These are phyloP conservation scores for Sycophila texana DNA, from an alignment of 2,888 invertebrate species.

Conservation along the genomic window DNA sequence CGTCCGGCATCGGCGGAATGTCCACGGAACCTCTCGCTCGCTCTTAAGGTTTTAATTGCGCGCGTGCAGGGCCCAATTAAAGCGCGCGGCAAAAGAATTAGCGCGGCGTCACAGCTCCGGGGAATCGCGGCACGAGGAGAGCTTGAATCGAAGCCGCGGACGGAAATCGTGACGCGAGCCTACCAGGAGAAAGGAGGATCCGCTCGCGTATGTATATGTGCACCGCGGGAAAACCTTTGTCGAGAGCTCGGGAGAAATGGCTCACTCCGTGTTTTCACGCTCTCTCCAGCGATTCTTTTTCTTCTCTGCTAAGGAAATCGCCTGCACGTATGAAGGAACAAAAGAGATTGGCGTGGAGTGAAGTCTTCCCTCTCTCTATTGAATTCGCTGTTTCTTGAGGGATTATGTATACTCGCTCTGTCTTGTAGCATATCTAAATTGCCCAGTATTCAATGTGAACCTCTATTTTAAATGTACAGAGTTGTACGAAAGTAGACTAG, in stretches of 20 bases:
- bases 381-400: neutral
- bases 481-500: no score
- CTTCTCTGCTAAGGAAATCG: neutral
- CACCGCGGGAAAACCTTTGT: constrained; percentile 66
- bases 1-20: constrained; percentile 19
- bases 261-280: constrained; percentile 15
- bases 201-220: constrained; percentile 56
- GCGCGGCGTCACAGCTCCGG: neutral
- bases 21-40: neutral
- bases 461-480: no score
- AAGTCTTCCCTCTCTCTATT: neutral
- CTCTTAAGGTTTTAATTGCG: constrained; percentile 7
- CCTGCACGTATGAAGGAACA: constrained; percentile 1
- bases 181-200: constrained; percentile 70
- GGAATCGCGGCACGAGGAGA: neutral
- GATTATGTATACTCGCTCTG: neutral
- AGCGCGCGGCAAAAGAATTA: neutral
- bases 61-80: neutral
- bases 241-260: constrained; percentile 60
- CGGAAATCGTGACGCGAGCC: constrained; percentile 67
- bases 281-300: neutral
- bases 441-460: no score
- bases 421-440: no score
- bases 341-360: neutral
- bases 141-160: neutral